Conservation (phyloP, 2,888 invertebrate genomes). For the Chymomyza procnemis region DNA sequence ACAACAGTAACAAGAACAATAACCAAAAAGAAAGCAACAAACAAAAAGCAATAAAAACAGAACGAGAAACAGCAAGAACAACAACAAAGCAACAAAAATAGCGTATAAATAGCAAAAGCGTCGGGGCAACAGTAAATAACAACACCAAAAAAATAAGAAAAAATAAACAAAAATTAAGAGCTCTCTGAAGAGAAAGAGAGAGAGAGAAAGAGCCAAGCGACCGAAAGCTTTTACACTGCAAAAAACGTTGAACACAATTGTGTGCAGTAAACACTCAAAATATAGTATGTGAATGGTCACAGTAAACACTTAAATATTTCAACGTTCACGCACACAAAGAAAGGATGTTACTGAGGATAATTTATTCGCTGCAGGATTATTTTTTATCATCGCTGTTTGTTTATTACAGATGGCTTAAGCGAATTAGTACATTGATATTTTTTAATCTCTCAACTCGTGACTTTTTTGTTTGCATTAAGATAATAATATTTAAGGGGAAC, state of each 20-base stretch:
- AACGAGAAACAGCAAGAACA: slow-evolving; percentile 10
- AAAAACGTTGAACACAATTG: not conserved
- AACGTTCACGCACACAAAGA: too few species aligned
- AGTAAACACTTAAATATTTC: not conserved
- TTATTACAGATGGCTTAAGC: too few species aligned
- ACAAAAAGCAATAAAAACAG: slow-evolving; percentile 2
- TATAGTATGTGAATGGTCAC: too few species aligned
- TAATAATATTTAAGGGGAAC: too few species aligned
- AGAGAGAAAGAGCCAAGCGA: not conserved
- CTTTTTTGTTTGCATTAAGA: too few species aligned
- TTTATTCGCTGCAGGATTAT: too few species aligned
- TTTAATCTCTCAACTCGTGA: too few species aligned
- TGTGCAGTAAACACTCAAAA: not conserved
- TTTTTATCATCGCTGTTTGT: too few species aligned
- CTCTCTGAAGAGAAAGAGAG: not conserved
- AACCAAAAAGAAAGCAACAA: not conserved
- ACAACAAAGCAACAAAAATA: not conserved
- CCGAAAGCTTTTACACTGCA: not conserved
- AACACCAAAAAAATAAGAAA: too few species aligned
- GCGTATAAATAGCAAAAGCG: not conserved
- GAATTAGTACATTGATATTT: too few species aligned
- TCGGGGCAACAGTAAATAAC: not conserved
- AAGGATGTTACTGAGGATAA: too few species aligned
- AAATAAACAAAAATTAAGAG: not conserved
- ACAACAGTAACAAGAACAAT: slow-evolving; percentile 3